Conservation (phyloP, 1,140 invertebrate species). For the Orchestia grillus region DNA sequence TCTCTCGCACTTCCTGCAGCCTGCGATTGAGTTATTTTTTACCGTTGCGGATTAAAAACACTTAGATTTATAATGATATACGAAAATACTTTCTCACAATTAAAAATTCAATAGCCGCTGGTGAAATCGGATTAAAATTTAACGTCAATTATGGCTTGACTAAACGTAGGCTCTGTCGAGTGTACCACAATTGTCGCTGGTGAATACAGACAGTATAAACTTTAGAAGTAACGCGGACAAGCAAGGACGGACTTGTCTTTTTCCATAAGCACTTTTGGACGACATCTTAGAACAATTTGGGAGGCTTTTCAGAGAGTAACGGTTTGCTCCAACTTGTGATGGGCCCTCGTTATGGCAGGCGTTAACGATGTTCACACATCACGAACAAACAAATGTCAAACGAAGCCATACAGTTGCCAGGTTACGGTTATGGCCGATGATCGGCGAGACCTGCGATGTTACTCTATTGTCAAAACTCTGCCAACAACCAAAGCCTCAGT, state of each 20-base stretch:
- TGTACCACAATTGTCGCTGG: neutral
- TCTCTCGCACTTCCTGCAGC: neutral
- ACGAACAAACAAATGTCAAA: slow-evolving; percentile 51
- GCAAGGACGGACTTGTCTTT: neutral
- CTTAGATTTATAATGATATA: neutral
- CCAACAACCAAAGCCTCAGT: slow-evolving; percentile 41
- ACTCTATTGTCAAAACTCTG: slow-evolving; percentile 37
- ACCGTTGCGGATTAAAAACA: neutral
- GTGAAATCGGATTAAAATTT: neutral
- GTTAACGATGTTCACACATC: slow-evolving; percentile 55
- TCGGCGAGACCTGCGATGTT: slow-evolving; percentile 2
- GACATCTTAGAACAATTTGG: slow-evolving; percentile 52
- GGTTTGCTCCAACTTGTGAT: slow-evolving; percentile 44
- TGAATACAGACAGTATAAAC: neutral
- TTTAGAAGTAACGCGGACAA: neutral
- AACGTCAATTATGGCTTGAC: neutral
- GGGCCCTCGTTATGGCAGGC: slow-evolving; percentile 53
- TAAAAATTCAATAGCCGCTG: neutral
- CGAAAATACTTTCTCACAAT: neutral
- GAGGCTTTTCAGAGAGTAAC: neutral
- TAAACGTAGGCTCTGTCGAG: neutral
- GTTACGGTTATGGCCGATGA: slow-evolving; percentile 54
- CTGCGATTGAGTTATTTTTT: neutral
- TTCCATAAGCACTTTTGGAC: slow-evolving; percentile 36
- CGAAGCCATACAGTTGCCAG: slow-evolving; percentile 41